phyloP scores from a whole-genome alignment of 2,113 vertebrate genomes.

The Pitta sordida region DNA sequence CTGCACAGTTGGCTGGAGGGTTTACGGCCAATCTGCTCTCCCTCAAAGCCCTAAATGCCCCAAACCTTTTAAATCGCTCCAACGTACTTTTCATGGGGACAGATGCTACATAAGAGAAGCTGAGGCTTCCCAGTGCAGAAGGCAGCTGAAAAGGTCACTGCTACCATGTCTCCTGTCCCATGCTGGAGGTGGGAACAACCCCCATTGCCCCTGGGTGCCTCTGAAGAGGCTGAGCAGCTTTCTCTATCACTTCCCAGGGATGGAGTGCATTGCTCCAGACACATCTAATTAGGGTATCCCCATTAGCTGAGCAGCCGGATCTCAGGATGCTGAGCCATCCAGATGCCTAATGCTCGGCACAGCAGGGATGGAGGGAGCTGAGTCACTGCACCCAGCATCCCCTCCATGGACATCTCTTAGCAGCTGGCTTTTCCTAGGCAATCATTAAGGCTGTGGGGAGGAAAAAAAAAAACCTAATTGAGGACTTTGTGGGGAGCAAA shows the following conservation, averaged over 20 bases:
- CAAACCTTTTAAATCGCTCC: background rate
- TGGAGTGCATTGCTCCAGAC: background rate
- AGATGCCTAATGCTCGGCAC: accelerated
- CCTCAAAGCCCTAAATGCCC: conserved; percentile 15
- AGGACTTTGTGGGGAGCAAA: background rate
- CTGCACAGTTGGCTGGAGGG: background rate
- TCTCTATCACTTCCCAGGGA: background rate
- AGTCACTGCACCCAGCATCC: background rate
- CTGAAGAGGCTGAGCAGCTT: background rate
- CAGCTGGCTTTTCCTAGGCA: background rate
- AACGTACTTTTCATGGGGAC: background rate
- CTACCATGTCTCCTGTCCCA: background rate
- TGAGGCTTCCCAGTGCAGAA: background rate
- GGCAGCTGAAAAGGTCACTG: background rate
- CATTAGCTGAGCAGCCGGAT: background rate
- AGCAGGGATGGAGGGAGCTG: background rate
- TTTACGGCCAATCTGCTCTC: background rate
- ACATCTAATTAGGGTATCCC: background rate
- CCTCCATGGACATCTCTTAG: background rate
- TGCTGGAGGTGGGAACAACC: accelerated
- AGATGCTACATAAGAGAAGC: background rate
- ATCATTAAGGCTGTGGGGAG: background rate
- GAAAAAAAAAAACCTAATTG: background rate
- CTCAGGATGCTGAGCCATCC: background rate
- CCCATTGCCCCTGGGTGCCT: background rate